phyloP scores from a whole-genome alignment of 2,888 invertebrate species.

The Nysson spinosus region DNA sequence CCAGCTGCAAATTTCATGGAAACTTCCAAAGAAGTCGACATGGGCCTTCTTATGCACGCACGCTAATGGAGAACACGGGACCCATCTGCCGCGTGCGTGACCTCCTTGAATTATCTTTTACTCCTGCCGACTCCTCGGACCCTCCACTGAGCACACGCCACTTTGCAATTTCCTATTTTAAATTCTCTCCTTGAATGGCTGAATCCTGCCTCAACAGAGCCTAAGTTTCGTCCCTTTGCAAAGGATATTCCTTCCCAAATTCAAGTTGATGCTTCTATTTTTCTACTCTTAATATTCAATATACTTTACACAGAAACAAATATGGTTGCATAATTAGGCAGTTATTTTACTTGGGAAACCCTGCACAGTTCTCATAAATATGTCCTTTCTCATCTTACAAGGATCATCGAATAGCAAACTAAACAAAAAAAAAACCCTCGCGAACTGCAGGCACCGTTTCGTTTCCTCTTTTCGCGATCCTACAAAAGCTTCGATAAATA shows the following conservation, averaged over 20 bases:
- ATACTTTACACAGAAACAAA: too few species aligned
- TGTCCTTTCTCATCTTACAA: too few species aligned
- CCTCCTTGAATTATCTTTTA: constrained; percentile 72
- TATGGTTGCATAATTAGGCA: too few species aligned
- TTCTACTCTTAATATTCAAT: too few species aligned
- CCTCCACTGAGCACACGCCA: neutral
- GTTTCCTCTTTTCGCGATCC: constrained; percentile 7
- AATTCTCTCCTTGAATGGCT: constrained; percentile 5
- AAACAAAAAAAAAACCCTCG: too few species aligned
- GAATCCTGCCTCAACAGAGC: too few species aligned
- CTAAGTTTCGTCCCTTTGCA: too few species aligned
- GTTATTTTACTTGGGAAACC: too few species aligned
- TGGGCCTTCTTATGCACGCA: constrained; percentile 27
- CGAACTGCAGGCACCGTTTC: neutral
- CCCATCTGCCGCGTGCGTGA: constrained; percentile 77
- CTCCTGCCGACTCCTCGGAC: constrained; percentile 40
- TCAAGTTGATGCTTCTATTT: too few species aligned
- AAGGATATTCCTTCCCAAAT: too few species aligned
- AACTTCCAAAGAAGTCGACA: constrained; percentile 34
- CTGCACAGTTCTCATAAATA: too few species aligned
- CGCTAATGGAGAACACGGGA: constrained; percentile 56
- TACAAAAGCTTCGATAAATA: constrained; percentile 16
- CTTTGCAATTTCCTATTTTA: constrained; percentile 27
- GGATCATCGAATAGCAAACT: too few species aligned
- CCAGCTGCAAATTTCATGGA: constrained; percentile 65